phyloP scores from a whole-genome alignment of 2,888 invertebrate genomes.

The Mesopsocus fuscifrons region DNA sequence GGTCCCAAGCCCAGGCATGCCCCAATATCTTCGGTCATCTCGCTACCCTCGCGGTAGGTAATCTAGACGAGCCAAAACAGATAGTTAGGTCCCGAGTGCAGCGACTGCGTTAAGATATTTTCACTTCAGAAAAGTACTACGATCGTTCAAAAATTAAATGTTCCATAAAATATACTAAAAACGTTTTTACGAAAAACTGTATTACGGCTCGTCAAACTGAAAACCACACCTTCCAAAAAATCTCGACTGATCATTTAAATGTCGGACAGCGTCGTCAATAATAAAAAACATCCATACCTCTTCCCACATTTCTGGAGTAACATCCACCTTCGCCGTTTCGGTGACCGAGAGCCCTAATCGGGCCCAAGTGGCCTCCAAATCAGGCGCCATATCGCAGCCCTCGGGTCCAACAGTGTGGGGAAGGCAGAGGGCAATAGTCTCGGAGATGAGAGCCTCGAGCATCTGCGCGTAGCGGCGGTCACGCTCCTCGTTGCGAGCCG shows the following conservation, averaged over 20 bases:
- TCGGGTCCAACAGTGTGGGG: slow-evolving; percentile 17
- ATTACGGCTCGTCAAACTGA: too few relatives aligned
- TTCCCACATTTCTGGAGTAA: background rate
- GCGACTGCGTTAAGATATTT: background rate
- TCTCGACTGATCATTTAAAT: too few relatives aligned
- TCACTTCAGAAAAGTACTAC: too few relatives aligned
- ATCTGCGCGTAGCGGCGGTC: slow-evolving; percentile 16
- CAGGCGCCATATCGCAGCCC: slow-evolving; percentile 10
- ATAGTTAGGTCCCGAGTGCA: background rate
- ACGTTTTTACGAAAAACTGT: too few relatives aligned
- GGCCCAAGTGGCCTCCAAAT: slow-evolving; percentile 14
- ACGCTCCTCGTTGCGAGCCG: slow-evolving; percentile 15
- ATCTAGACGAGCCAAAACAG: background rate
- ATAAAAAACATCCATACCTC: too few relatives aligned
- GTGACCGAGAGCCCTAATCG: background rate
- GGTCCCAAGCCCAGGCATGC: background rate
- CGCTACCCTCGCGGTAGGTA: background rate
- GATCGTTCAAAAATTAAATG: too few relatives aligned
- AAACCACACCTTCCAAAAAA: too few relatives aligned
- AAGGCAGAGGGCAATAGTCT: slow-evolving; percentile 18
- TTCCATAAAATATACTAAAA: too few relatives aligned
- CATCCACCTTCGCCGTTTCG: background rate
- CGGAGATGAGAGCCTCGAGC: slow-evolving; percentile 15
- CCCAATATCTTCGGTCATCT: background rate
- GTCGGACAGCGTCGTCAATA: too few relatives aligned